These are phyloP conservation scores for Tokudaia tokunoshimensis DNA, from an alignment of 2,797 vertebrate genomes.

Conservation along the genomic window DNA sequence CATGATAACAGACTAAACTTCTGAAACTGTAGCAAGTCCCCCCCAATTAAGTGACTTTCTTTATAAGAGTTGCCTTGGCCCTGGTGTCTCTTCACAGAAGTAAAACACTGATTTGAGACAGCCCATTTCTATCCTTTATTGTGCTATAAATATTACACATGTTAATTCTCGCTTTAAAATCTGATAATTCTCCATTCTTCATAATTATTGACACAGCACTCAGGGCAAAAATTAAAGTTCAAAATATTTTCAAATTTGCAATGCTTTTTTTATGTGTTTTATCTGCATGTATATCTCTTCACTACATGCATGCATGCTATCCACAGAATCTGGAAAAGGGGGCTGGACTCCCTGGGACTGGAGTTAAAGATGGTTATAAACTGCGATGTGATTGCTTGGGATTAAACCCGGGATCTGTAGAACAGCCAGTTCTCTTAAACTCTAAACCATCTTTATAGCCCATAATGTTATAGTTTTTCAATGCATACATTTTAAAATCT, in stretches of 20 bases:
- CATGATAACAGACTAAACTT: background rate
- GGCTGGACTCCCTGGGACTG: background rate
- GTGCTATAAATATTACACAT: conserved; percentile 2
- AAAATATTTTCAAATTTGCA: conserved; percentile 59
- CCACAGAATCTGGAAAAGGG: background rate
- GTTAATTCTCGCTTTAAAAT: conserved; percentile 39
- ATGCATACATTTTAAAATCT: background rate
- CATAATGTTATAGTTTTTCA: background rate
- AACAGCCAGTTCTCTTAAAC: background rate
- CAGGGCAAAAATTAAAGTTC: conserved; percentile 42
- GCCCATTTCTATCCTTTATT: background rate
- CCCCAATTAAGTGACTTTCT: background rate
- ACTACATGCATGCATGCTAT: background rate
- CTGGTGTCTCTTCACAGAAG: background rate
- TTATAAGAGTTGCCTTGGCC: background rate
- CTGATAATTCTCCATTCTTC: conserved; percentile 1
- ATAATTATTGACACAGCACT: conserved; percentile 27
- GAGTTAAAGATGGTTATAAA: background rate
- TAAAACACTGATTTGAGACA: background rate
- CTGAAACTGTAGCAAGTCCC: background rate
- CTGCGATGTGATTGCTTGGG: background rate
- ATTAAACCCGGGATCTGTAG: background rate
- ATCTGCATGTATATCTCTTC: background rate
- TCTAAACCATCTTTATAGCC: background rate
- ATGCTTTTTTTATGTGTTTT: background rate